A percentile compares a stretch with the other conserved stretches of the same genome.
Evolutionary conservation across 2,797 vertebrate genomes (phyloP).

Genomic region (Hydrolagus colliei): DNA sequence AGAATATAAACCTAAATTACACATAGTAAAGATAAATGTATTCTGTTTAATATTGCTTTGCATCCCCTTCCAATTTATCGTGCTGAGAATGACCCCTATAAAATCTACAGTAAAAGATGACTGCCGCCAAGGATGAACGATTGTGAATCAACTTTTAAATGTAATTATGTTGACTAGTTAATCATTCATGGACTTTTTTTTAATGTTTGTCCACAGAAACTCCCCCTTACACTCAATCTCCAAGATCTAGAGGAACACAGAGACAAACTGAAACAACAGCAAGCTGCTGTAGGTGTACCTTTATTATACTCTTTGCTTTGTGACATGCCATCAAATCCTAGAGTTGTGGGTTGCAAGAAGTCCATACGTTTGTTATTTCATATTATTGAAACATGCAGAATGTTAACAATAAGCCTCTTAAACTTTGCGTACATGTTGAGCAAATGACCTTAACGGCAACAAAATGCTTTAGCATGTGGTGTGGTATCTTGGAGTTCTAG

Average conservation of each 20-base stretch:
- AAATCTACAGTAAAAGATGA: neutral
- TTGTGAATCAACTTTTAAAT: neutral
- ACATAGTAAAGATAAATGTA: neutral
- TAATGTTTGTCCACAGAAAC: slow-evolving; percentile 62
- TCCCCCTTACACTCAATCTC: slow-evolving; percentile 83
- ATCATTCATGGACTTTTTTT: neutral
- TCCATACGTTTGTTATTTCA: too few species aligned
- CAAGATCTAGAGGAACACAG: slow-evolving; percentile 87
- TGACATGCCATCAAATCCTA: too few species aligned
- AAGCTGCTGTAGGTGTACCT: slow-evolving; percentile 77
- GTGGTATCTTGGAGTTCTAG: too few species aligned
- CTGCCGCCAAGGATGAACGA: neutral
- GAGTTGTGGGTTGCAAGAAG: too few species aligned
- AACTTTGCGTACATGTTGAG: too few species aligned
- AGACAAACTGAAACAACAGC: slow-evolving; percentile 88
- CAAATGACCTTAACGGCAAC: too few species aligned
- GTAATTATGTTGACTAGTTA: neutral
- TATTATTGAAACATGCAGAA: too few species aligned
- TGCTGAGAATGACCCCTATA: neutral
- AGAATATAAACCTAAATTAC: neutral
- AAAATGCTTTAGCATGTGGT: too few species aligned
- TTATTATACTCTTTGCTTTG: neutral
- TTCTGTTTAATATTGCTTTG: neutral
- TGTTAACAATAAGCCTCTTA: too few species aligned
- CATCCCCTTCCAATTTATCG: neutral